Base-by-base conservation (phyloP, 2,113 vertebrate genomes). In the Catharus minimus region DNA sequence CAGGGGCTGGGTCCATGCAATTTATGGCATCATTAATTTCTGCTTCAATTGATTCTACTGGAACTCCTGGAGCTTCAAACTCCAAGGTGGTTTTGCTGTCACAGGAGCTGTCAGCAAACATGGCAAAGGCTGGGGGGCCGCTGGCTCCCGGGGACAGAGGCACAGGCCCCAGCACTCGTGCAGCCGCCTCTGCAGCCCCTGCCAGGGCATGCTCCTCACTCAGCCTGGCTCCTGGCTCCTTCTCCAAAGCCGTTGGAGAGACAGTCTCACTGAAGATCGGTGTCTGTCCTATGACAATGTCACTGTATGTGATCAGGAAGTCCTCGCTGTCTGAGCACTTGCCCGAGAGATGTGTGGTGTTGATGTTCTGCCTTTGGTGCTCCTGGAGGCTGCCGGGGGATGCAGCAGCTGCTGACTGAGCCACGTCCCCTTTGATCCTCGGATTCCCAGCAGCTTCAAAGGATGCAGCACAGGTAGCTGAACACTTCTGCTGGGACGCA, bases 251-350 rank as follows among this genome's bases (percentile, higher is more conserved):
- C 88, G 82, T 30, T 27, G 81, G 74, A 84, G 83, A 60, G 41
- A 55, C 66, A 30, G 49, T 73, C 71, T 95, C 93, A 36, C 78
- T 84, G 69, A 98, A 96, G 55, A 98, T 82, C 8, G 94, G 96
- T 43, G 94, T 94, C 69, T 92, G 97, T 47, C 96, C 95, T 71
- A 99, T 96, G 72, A 97, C 90, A 52, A 99, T 97, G 96, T 98
- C 98, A 15, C 97, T 98, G 49, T 98, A 99, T 52, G 80, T 64
- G 26, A 46, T 94, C 57, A 97, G 75, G 90, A 97, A 97, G 72
- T 97, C 97, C 52, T 96, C 95, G 0, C 96, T 97, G 65, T 97
- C 92, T 0, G 62, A 96, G 86, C 38, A 9, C 67, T 82, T 94
- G 74, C 89, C 89, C 0, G 41, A 46, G 16, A 18, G 41, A 15